These are phyloP conservation scores for Athalia rosae DNA, from an alignment of 2,888 invertebrate species.

Conservation along the genomic window DNA sequence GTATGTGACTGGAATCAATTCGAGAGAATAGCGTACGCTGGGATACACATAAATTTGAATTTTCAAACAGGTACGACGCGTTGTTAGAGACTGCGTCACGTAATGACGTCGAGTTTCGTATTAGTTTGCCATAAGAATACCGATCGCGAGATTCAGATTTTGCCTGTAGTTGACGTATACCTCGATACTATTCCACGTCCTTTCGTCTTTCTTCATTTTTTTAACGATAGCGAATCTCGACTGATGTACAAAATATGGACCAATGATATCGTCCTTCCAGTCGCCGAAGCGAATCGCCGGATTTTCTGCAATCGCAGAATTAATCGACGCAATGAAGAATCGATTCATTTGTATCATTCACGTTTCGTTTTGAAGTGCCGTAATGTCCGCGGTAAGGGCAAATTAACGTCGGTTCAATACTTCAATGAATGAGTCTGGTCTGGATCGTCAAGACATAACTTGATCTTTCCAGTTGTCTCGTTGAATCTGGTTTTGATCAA, in stretches of 20 bases:
- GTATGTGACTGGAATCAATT: constrained; percentile 24
- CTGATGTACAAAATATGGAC: too few species aligned
- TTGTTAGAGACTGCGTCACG: background rate
- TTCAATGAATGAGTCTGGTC: background rate
- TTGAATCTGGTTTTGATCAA: constrained; percentile 34
- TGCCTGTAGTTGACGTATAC: background rate
- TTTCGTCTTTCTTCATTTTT: too few species aligned
- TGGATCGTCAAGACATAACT: constrained; percentile 37
- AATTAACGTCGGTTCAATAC: background rate
- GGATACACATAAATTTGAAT: constrained; percentile 31
- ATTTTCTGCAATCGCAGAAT: too few species aligned
- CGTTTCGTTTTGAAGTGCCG: background rate
- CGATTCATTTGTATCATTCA: background rate
- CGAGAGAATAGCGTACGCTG: background rate
- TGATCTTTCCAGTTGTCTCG: constrained; percentile 36
- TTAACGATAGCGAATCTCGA: too few species aligned
- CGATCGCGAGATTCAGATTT: constrained; percentile 8
- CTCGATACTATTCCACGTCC: too few species aligned
- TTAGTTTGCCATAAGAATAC: constrained; percentile 28
- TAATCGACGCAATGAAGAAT: background rate
- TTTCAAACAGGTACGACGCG: constrained; percentile 6
- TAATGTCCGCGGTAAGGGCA: background rate
- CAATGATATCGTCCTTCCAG: too few species aligned
- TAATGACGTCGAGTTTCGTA: constrained; percentile 17
- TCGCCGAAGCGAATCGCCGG: too few species aligned